Evolutionary conservation across 2,797 vertebrate species (phyloP).

Genomic region (Limnodromus scolopaceus): DNA sequence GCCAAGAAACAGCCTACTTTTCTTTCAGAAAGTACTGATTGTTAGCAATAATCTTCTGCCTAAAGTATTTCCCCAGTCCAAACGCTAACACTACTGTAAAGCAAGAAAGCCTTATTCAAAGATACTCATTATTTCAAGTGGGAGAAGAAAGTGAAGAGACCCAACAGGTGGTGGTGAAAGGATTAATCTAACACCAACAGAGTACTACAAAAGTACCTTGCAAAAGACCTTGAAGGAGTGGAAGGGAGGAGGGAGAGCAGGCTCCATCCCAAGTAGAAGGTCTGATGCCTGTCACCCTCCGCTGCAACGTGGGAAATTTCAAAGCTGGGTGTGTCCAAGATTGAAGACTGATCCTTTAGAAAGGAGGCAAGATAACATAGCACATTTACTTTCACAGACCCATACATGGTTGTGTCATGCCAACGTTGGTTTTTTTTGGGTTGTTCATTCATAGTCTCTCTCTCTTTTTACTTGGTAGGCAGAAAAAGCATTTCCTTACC

Average conservation of each 20-base stretch:
- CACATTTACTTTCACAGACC: background rate
- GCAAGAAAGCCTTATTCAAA: background rate
- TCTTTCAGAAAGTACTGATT: background rate
- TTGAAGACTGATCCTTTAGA: background rate
- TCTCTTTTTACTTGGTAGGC: background rate
- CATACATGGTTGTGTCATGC: background rate
- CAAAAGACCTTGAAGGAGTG: background rate
- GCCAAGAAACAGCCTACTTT: slow-evolving; percentile 7
- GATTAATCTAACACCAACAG: background rate
- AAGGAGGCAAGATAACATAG: background rate
- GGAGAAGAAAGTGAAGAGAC: background rate
- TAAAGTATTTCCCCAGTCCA: background rate
- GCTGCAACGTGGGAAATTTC: background rate
- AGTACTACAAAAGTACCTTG: background rate
- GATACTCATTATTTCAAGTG: background rate
- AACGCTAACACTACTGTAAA: background rate
- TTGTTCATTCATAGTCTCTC: background rate
- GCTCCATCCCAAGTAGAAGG: background rate
- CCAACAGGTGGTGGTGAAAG: background rate
- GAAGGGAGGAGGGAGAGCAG: background rate
- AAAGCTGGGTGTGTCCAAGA: background rate
- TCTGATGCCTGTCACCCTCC: background rate
- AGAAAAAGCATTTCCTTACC: background rate
- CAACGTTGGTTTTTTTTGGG: background rate
- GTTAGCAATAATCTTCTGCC: background rate